Evolutionary conservation across 2,113 vertebrate genomes (phyloP).

Genomic region (Pseudonaja textilis): DNA sequence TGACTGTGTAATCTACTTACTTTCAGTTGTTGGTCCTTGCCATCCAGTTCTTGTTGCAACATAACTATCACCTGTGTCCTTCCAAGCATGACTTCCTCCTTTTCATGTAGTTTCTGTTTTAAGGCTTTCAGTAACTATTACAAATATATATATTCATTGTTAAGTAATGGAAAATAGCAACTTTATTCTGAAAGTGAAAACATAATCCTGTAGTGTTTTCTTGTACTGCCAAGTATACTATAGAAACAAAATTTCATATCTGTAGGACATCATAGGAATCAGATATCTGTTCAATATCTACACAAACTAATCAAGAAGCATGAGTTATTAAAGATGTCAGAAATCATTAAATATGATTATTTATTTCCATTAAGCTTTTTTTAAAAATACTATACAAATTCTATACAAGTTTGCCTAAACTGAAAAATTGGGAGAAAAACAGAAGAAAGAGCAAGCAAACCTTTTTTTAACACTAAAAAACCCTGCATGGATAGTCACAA

Average conservation of each 20-base stretch:
- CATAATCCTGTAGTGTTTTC: neutral
- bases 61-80: constrained; percentile 88
- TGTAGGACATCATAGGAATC: neutral
- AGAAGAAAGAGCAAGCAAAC: neutral
- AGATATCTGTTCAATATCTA: neutral
- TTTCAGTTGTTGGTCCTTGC: constrained; percentile 77
- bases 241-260: neutral
- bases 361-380: neutral
- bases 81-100: constrained; percentile 87
- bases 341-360: neutral
- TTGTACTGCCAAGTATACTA: neutral
- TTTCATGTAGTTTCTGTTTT: constrained; percentile 89
- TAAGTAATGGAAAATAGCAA: neutral
- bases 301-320: neutral
- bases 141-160: neutral
- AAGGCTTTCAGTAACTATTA: constrained; percentile 78
- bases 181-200: neutral
- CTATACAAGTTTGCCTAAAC: neutral
- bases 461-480: neutral
- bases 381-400: neutral
- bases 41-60: constrained; percentile 84
- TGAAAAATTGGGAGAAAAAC: neutral
- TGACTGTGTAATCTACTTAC: constrained; percentile 28
- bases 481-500: neutral
- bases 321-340: neutral